A percentile compares a stretch with the other conserved stretches of the same genome.
Evolutionary conservation across 2,113 vertebrate genomes (phyloP).

Genomic region (Oreochromis aureus): DNA sequence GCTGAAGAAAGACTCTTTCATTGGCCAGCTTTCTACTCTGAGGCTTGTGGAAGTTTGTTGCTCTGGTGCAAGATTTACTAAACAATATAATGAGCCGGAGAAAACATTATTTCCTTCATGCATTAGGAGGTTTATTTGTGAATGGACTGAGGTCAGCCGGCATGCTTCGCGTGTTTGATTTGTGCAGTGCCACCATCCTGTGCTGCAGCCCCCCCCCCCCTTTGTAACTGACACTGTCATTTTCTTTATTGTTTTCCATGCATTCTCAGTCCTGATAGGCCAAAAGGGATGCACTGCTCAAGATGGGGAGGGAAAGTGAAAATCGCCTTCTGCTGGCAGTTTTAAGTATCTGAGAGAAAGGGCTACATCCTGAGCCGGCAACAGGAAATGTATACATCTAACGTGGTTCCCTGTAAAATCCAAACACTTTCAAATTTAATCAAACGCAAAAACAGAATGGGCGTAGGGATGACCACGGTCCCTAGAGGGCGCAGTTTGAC

Average conservation of each 20-base stretch:
- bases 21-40: neutral
- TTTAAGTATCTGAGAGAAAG: neutral
- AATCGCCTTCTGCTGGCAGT: neutral
- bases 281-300: slow-evolving; percentile 36
- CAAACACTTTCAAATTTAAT: neutral
- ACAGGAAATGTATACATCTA: neutral
- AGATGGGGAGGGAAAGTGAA: slow-evolving; percentile 14
- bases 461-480: neutral
- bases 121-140: neutral
- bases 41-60: neutral
- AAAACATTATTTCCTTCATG: neutral
- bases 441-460: neutral
- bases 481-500: neutral
- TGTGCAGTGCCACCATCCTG: neutral
- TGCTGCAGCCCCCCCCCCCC: neutral
- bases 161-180: neutral
- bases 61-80: neutral
- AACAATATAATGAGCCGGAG: neutral
- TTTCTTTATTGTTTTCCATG: neutral
- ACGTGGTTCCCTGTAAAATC: neutral
- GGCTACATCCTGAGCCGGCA: neutral
- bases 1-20: neutral
- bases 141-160: neutral
- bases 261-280: slow-evolving; percentile 48
- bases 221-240: slow-evolving; percentile 8